phyloP scores from a whole-genome alignment of 2,113 vertebrate genomes.

The Ginglymostoma cirratum region DNA sequence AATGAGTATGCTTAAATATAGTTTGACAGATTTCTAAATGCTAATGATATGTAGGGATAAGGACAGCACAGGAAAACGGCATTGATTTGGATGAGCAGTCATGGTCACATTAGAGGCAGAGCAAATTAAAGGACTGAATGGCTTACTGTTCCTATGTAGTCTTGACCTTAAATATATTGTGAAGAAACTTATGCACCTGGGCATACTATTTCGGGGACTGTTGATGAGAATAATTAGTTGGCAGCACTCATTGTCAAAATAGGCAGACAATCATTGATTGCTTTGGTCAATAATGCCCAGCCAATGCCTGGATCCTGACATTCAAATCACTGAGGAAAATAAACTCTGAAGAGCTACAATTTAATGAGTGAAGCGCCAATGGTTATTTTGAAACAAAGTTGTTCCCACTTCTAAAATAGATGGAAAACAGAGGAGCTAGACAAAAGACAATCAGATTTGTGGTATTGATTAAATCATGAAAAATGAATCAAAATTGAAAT shows the following conservation, averaged over 20 bases:
- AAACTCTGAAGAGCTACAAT: neutral
- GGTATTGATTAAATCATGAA: neutral
- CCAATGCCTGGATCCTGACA: neutral
- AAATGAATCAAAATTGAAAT: neutral
- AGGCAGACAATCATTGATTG: neutral
- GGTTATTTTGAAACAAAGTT: neutral
- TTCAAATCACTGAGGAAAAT: neutral
- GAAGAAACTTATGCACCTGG: neutral
- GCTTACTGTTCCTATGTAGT: neutral
- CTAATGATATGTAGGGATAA: no score
- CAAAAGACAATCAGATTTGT: neutral
- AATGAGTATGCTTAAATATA: no score
- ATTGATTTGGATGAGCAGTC: no score
- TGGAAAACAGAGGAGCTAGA: neutral
- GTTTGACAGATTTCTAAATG: no score
- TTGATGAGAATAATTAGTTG: neutral
- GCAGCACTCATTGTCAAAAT: neutral
- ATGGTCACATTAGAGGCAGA: no score
- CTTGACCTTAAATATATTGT: neutral
- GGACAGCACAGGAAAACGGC: no score
- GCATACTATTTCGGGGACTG: neutral
- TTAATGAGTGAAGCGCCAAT: neutral
- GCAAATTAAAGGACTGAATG: no score
- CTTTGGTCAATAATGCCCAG: neutral
- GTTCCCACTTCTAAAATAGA: neutral